Evolutionary conservation across 30 jellyfish, hydroid and myxozoan species (phyloP).

Genomic region (Aurelia aurita complex sp. Pacific): DNA sequence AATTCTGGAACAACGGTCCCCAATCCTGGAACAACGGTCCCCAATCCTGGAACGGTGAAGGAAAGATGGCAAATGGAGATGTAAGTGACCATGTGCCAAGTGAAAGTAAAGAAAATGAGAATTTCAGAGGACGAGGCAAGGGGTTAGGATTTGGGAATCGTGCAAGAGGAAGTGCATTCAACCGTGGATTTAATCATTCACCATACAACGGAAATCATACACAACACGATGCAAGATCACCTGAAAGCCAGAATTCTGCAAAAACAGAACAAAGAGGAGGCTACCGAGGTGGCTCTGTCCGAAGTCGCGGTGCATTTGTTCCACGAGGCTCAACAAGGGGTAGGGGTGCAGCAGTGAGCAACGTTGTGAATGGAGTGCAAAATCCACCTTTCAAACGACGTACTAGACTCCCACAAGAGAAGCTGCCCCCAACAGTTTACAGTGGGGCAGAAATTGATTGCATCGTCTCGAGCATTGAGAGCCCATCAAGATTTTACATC

Average conservation of each 20-base stretch:
- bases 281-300: neutral
- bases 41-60: neutral
- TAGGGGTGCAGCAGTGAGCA: slow-evolving; percentile 3
- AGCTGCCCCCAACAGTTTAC: slow-evolving; percentile 7
- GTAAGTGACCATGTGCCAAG: neutral
- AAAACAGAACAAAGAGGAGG: slow-evolving; percentile 4
- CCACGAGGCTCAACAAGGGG: slow-evolving; percentile 9
- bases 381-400: slow-evolving; percentile 9
- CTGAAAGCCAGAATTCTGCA: neutral
- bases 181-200: neutral
- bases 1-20: neutral
- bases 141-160: neutral
- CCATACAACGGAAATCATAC: neutral
- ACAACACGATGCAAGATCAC: neutral
- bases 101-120: neutral
- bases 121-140: neutral
- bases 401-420: slow-evolving; percentile 34
- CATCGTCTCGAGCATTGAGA: slow-evolving; percentile 1
- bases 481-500: slow-evolving; percentile 23
- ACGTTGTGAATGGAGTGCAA: neutral
- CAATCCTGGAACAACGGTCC: neutral
- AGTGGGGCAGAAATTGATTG: slow-evolving; percentile 45
- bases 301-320: neutral
- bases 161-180: neutral
- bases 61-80: neutral